phyloP scores from a whole-genome alignment of 2,888 invertebrate genomes.

The Papilio gigon region DNA sequence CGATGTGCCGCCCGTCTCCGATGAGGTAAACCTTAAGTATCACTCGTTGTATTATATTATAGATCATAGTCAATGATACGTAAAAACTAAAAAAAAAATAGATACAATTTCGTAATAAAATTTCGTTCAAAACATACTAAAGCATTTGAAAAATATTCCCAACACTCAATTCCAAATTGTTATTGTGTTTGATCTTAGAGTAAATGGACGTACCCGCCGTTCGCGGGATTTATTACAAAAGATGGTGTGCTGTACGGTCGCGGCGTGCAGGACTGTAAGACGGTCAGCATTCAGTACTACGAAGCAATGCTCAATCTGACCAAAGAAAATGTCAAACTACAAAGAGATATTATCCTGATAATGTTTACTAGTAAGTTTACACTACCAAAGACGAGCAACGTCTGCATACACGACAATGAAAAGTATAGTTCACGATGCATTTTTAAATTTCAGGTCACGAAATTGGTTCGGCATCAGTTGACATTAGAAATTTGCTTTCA shows the following conservation, averaged over 20 bases:
- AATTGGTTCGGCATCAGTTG: not conserved
- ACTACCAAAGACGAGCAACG: no score
- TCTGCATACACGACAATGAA: no score
- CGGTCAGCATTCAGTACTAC: conserved; percentile 85
- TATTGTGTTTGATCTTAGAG: no score
- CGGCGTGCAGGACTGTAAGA: conserved; percentile 89
- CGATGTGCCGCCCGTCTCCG: conserved; percentile 14
- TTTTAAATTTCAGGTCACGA: conserved; percentile 25
- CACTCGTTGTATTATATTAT: no score
- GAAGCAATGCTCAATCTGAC: conserved; percentile 84
- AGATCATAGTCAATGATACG: no score
- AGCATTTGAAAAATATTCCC: no score
- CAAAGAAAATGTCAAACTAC: conserved; percentile 67
- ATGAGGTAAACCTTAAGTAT: conserved; percentile 15
- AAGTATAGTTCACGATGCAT: no score
- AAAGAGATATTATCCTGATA: conserved; percentile 84
- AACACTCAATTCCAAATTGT: no score
- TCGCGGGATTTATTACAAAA: conserved; percentile 80
- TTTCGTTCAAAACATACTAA: no score
- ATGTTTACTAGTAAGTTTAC: conserved; percentile 85
- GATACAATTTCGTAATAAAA: no score
- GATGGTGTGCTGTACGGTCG: conserved; percentile 91
- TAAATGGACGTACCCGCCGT: conserved; percentile 22
- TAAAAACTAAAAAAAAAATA: no score
- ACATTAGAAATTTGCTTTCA: not conserved